Percentiles rank a stretch among this genome's conserved stretches.
These are phyloP conservation scores for Dolomedes plantarius DNA, from an alignment of 2,888 invertebrate genomes.

Conservation along the genomic window DNA sequence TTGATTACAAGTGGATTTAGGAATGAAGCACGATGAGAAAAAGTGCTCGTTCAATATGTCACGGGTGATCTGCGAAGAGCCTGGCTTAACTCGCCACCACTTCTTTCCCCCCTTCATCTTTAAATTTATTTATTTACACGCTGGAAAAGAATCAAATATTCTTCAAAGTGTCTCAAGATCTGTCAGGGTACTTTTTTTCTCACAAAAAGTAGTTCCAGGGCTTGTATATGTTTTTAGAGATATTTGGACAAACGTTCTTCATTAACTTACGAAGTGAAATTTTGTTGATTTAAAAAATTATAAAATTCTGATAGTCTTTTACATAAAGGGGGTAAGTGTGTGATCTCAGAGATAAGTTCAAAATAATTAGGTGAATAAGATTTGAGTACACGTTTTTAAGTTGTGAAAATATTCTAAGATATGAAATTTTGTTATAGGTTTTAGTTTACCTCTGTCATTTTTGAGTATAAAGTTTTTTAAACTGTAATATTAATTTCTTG, in stretches of 20 bases:
- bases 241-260: neutral
- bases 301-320: no score
- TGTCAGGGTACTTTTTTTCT: neutral
- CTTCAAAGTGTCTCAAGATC: conserved; percentile 18
- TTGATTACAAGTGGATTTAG: conserved; percentile 49
- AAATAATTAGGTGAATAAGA: no score
- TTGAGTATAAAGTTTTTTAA: no score
- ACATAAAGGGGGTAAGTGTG: no score
- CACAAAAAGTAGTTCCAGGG: neutral
- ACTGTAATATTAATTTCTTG: no score
- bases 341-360: no score
- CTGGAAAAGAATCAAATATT: conserved; percentile 14
- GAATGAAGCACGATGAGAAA: conserved; percentile 20
- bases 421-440: no score
- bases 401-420: no score
- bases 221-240: neutral
- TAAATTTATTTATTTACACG: conserved; percentile 14
- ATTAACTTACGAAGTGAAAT: neutral
- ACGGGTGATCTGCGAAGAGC: conserved; percentile 15
- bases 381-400: no score
- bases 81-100: conserved; percentile 8
- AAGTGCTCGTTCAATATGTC: conserved; percentile 21
- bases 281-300: neutral
- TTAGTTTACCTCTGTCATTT: no score
- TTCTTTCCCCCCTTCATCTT: neutral